Conservation (phyloP, 2,113 vertebrate species). For the Calyptomena viridis region DNA sequence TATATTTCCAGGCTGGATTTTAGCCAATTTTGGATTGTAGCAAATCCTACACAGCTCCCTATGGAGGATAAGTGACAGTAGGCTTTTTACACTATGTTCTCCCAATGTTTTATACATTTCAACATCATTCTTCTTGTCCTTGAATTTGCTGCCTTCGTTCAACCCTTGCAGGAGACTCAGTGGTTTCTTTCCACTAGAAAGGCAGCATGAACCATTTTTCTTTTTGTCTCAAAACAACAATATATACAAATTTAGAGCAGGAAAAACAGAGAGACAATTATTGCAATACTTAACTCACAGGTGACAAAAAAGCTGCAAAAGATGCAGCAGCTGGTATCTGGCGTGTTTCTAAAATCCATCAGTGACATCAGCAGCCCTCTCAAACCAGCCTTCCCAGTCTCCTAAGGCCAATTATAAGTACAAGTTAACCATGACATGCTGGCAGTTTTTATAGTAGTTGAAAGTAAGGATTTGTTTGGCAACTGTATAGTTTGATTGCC, state of each 20-base stretch:
- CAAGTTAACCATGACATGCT: not conserved
- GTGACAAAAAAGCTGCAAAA: not conserved
- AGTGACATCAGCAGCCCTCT: not conserved
- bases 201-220: fast-evolving
- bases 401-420: not conserved
- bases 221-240: not conserved
- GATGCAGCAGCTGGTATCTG: not conserved
- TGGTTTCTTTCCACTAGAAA: not conserved
- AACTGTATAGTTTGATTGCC: not conserved
- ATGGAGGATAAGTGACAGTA: not conserved
- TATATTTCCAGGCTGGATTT: not conserved
- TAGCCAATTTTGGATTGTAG: not conserved
- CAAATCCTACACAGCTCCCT: not conserved
- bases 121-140: not conserved
- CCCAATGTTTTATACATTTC: not conserved
- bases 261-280: not conserved
- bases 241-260: not conserved
- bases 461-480: not conserved
- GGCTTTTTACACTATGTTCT: not conserved
- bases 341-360: not conserved
- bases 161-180: not conserved
- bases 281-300: not conserved
- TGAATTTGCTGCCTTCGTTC: not conserved
- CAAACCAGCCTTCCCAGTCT: not conserved
- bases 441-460: not conserved